These are phyloP conservation scores for Channa striata DNA, from an alignment of 2,797 vertebrate species.

Conservation along the genomic window DNA sequence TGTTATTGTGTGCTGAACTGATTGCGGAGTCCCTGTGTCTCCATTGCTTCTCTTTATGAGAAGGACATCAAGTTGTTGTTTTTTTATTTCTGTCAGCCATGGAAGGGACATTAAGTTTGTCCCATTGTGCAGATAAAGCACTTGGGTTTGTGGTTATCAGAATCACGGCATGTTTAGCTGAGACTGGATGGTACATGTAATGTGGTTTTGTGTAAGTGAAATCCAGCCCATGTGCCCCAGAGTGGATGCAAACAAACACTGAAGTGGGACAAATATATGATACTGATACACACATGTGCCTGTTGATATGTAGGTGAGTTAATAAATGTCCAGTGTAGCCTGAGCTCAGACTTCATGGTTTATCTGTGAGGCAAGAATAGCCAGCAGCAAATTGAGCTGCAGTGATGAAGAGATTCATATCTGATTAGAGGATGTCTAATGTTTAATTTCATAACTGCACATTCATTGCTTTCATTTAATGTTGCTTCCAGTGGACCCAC, in stretches of 20 bases:
- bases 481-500: slow-evolving; percentile 67
- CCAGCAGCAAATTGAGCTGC: slow-evolving; percentile 53
- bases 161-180: not conserved
- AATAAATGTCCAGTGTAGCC: slow-evolving; percentile 11
- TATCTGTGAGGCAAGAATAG: slow-evolving; percentile 57
- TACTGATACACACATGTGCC: not conserved
- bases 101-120: slow-evolving; percentile 48
- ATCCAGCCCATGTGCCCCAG: not conserved
- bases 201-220: slow-evolving; percentile 19
- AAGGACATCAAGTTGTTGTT: slow-evolving; percentile 57
- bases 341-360: slow-evolving; percentile 28
- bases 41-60: slow-evolving; percentile 50
- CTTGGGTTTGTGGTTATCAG: slow-evolving; percentile 46
- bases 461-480: slow-evolving; percentile 71
- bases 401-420: slow-evolving; percentile 68
- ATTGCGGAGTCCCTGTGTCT: slow-evolving; percentile 67
- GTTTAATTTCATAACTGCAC: slow-evolving; percentile 69
- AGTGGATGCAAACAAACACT: not conserved
- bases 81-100: slow-evolving; percentile 1
- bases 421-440: slow-evolving; percentile 70
- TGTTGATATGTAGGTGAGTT: slow-evolving; percentile 11
- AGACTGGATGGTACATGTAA: slow-evolving; percentile 15
- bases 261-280: slow-evolving; percentile 5
- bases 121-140: slow-evolving; percentile 41
- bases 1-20: slow-evolving; percentile 83